Percentiles rank a stretch among this genome's conserved stretches.
phyloP scores from a whole-genome alignment of 2,888 invertebrate species.

The Camptogramma bilineatum region DNA sequence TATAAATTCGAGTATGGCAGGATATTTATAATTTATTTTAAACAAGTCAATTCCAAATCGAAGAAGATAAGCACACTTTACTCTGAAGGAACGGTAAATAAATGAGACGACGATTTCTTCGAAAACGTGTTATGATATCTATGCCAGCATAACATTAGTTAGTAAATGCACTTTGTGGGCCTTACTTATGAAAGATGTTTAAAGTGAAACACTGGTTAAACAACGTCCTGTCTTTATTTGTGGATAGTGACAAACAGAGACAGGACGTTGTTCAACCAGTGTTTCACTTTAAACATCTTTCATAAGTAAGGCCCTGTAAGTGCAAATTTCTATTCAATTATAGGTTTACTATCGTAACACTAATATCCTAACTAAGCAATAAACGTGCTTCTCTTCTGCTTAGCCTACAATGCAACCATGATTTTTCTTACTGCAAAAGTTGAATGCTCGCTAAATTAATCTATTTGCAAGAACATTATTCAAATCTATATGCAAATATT shows the following conservation, averaged over 20 bases:
- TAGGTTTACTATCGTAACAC: constrained; percentile 3
- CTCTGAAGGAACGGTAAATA: not conserved
- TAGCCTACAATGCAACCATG: not conserved
- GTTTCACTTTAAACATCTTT: too few relatives aligned
- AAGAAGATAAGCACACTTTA: not conserved
- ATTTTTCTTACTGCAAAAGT: not conserved
- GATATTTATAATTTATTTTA: too few relatives aligned
- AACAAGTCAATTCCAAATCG: too few relatives aligned
- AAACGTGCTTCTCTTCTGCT: not conserved
- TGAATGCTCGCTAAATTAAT: not conserved
- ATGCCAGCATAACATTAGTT: not conserved
- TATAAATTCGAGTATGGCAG: too few relatives aligned
- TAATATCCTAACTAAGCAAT: constrained; percentile 5
- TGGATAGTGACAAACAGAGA: too few relatives aligned
- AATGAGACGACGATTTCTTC: constrained; percentile 1
- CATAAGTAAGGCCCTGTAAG: constrained; percentile 8
- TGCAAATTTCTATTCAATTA: constrained; percentile 10
- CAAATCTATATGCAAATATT: not conserved
- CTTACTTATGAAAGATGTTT: too few relatives aligned
- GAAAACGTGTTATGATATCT: constrained; percentile 10
- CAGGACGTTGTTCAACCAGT: too few relatives aligned
- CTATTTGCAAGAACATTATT: not conserved
- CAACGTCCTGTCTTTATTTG: too few relatives aligned
- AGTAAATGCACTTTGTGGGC: too few relatives aligned
- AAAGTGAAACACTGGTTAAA: too few relatives aligned